Conservation (phyloP, 2,888 invertebrate species). For the Scaptomyza cyrtandrae region DNA sequence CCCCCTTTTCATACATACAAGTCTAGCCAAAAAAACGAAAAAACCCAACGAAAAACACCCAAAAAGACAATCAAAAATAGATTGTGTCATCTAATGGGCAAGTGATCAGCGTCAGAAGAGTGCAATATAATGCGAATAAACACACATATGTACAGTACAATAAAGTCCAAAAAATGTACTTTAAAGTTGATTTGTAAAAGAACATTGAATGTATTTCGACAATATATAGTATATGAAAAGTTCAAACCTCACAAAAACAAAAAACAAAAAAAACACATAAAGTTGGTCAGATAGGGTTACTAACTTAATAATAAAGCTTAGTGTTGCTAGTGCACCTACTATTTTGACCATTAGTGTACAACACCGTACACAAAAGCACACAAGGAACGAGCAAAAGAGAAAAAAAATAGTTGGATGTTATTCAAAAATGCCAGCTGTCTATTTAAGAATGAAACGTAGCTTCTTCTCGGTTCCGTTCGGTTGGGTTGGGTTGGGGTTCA, state of each 20-base stretch:
- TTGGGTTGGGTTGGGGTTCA: background rate
- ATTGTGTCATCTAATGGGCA: constrained; percentile 64
- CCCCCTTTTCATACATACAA: constrained; percentile 10
- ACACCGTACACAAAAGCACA: no score
- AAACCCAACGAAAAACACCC: constrained; percentile 35
- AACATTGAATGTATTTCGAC: no score
- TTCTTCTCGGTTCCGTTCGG: constrained; percentile 5
- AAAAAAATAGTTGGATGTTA: constrained; percentile 48
- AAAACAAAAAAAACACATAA: no score
- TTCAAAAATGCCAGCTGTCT: constrained; percentile 55
- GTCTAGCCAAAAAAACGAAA: constrained; percentile 47
- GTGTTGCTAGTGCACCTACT: background rate
- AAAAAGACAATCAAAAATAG: constrained; percentile 65
- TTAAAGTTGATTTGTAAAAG: no score
- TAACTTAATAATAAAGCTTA: no score
- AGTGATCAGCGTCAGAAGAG: constrained; percentile 52
- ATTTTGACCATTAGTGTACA: background rate
- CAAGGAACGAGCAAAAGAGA: background rate
- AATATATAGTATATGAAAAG: no score
- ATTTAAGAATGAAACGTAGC: constrained; percentile 47
- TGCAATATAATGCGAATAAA: constrained; percentile 39
- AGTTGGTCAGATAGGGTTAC: no score
- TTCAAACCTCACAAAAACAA: no score
- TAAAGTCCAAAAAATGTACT: background rate
- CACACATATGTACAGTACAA: no score